These are phyloP conservation scores for Mizuhopecten yessoensis DNA, from an alignment of 1,140 invertebrate species.

Conservation along the genomic window DNA sequence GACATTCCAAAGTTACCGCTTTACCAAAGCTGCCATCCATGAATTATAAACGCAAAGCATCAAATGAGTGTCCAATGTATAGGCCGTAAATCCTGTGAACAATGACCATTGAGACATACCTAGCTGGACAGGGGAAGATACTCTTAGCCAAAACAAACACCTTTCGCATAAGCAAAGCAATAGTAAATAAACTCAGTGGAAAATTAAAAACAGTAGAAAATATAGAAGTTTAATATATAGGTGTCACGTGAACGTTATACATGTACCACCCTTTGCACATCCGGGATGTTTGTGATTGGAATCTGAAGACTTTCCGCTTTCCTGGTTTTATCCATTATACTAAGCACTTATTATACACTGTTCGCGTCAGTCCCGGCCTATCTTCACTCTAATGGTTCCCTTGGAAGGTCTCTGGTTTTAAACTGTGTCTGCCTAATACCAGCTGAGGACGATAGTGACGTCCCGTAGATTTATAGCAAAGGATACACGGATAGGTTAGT, in stretches of 20 bases:
- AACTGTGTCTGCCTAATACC: constrained; percentile 7
- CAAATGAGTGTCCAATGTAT: too few relatives aligned
- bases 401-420: background rate
- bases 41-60: too few relatives aligned
- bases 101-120: too few relatives aligned
- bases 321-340: background rate
- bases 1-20: too few relatives aligned
- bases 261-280: background rate
- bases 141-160: too few relatives aligned
- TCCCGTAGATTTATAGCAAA: background rate
- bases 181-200: too few relatives aligned
- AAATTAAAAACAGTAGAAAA: too few relatives aligned
- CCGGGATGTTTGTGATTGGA: background rate
- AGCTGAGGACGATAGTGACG: background rate
- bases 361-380: background rate
- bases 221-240: too few relatives aligned
- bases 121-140: too few relatives aligned
- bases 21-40: too few relatives aligned
- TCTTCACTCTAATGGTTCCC: background rate
- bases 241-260: background rate
- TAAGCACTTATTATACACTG: constrained; percentile 14
- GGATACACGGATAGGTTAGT: background rate
- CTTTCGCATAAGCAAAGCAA: too few relatives aligned
- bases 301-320: background rate
- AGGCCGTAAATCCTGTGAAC: too few relatives aligned